Evolutionary conservation across 2,113 vertebrate species (phyloP), one percentile per base, ranked within the genome.

Genomic region (Butorides virescens): DNA sequence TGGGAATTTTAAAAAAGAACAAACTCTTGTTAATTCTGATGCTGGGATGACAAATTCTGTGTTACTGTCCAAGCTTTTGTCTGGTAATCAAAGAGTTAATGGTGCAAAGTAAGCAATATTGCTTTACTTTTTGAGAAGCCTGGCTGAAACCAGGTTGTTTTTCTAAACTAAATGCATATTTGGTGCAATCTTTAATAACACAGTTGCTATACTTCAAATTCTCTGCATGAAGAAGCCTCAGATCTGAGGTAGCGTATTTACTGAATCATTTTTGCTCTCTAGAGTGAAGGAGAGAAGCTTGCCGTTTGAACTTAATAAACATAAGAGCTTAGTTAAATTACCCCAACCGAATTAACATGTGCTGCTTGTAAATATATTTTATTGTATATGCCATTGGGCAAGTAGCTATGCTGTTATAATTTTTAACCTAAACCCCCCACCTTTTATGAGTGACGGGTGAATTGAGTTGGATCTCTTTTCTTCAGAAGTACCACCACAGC

Each of bases 21-120:
- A 90, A 91, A 90, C 59, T 94, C 59, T 78, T 94, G 75, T 96
- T 94, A 93, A 76, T 97, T 97, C 91, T 87, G 70, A 88, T 78
- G 37, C 70, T 90, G 62, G 47, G 50, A 89, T 93, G 92, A 81
- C 67, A 94, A 96, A 92, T 93, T 86, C 72, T 90, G 1, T 73
- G 49, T 76, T 95, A 63, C 70, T 22, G 2, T 72, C 37, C 22
- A 76, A 88, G 59, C 42, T 65, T 93, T 75, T 95, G 73, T 95
- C 46, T 94, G 49, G n/a, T 65, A 76, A 70, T 93, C 74, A 55
- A 63, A 96, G 74, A 63, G 84, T 81, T 81, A 96, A 93, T 95
- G 50, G 44, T 88, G 68, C 90, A 83, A 70, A 92, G 71, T 95
- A 85, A 95, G 96, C 63, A 58, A 29, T 84, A 61, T 44, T 94